Percentiles rank a stretch among this genome's conserved stretches.
These are phyloP conservation scores for Anthophora plumipes DNA, from an alignment of 2,888 invertebrate species.

Conservation along the genomic window DNA sequence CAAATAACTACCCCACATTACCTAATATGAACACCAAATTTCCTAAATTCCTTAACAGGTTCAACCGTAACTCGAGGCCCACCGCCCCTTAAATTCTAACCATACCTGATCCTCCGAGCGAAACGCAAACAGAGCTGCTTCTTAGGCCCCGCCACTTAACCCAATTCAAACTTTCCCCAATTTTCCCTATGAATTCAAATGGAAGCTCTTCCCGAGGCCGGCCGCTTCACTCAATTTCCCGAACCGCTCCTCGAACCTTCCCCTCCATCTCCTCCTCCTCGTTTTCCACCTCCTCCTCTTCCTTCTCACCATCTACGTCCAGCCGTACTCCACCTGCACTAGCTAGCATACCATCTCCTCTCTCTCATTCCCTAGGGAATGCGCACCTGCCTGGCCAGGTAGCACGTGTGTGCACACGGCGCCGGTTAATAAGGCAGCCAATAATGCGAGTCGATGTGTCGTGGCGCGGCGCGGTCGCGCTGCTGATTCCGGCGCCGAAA, in stretches of 20 bases:
- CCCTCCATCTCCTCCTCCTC: neutral
- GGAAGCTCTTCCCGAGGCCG: conserved; percentile 27
- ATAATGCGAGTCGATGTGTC: conserved; percentile 78
- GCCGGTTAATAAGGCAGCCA: conserved; percentile 80
- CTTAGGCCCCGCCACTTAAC: conserved; percentile 33
- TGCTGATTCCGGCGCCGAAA: conserved; percentile 80
- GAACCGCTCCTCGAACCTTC: conserved; percentile 21
- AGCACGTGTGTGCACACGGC: conserved; percentile 52
- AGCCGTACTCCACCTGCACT: neutral
- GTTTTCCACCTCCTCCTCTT: neutral
- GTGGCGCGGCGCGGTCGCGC: conserved; percentile 67
- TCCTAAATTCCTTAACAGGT: neutral
- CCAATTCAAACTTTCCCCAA: conserved; percentile 52
- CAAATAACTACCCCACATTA: no score
- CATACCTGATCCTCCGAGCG: neutral
- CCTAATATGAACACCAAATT: neutral
- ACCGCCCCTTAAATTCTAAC: neutral
- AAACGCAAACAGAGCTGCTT: conserved; percentile 20
- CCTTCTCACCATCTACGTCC: neutral
- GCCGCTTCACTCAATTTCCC: conserved; percentile 54
- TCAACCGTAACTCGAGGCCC: neutral
- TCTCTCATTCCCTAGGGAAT: conserved; percentile 6
- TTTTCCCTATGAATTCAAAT: conserved; percentile 49
- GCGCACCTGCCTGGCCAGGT: conserved; percentile 51
- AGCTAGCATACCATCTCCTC: neutral